phyloP scores from a whole-genome alignment of 2,797 vertebrate species.

The Melanotaenia nigrans region DNA sequence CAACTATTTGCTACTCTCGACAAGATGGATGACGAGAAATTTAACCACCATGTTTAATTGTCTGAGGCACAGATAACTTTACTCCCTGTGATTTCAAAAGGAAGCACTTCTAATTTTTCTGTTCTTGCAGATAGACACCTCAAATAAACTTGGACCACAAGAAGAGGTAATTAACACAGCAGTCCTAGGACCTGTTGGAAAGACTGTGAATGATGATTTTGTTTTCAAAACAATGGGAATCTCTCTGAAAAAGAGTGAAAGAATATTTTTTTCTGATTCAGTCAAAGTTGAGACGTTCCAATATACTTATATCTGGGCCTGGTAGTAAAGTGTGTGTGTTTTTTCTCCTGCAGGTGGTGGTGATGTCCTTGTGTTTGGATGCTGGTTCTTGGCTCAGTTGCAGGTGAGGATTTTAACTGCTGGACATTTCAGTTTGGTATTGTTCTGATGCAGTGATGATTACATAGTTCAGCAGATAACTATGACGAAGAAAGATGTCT shows the following conservation, averaged over 20 bases:
- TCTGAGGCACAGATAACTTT: conserved; percentile 85
- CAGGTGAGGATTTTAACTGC: conserved; percentile 7
- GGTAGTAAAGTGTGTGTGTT: neutral
- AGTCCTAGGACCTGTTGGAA: fast-evolving
- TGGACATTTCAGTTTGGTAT: fast-evolving
- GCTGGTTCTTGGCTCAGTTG: fast-evolving
- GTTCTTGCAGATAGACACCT: neutral
- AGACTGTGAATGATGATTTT: conserved; percentile 89
- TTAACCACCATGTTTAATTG: conserved; percentile 82
- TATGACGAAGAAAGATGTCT: conserved; percentile 69
- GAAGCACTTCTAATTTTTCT: neutral
- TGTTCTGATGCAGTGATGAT: conserved; percentile 73
- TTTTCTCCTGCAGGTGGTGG: conserved; percentile 35
- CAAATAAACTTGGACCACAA: fast-evolving
- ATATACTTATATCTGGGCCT: fast-evolving
- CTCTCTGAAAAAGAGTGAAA: conserved; percentile 94
- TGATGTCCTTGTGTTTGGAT: neutral
- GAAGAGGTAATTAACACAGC: conserved; percentile 22
- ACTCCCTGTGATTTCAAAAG: fast-evolving
- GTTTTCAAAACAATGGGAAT: conserved; percentile 91
- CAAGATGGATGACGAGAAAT: conserved; percentile 84
- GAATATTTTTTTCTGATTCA: conserved; percentile 86
- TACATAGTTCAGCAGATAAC: conserved; percentile 82
- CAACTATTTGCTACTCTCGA: conserved; percentile 99
- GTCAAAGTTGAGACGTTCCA: conserved; percentile 21